Percentiles rank a stretch among this genome's conserved stretches.
Evolutionary conservation across 1,140 invertebrate species (phyloP).

Genomic region (Bombus ignitus): DNA sequence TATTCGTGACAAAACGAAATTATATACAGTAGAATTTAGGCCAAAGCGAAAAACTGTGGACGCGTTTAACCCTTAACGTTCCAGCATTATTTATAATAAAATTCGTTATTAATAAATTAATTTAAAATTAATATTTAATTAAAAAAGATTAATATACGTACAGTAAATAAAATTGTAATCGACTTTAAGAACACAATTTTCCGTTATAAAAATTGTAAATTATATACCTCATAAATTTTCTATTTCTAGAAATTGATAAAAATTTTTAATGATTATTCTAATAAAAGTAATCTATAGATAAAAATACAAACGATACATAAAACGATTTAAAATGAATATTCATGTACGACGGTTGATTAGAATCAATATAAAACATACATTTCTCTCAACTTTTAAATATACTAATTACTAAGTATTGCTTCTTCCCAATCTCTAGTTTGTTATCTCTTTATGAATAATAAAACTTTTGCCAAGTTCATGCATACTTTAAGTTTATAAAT

Average conservation of each 20-base stretch:
- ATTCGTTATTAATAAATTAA: not conserved
- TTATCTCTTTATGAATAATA: not conserved
- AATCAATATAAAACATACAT: not conserved
- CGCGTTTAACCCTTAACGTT: slow-evolving; percentile 49
- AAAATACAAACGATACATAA: not conserved
- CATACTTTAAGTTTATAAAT: not conserved
- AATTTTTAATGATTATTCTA: not conserved
- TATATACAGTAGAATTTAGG: slow-evolving; percentile 52
- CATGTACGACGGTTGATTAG: not conserved
- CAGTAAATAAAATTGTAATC: not conserved
- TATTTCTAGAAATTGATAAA: not conserved
- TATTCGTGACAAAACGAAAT: slow-evolving; percentile 15
- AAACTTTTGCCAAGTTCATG: not conserved
- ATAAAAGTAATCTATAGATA: not conserved
- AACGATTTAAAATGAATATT: slow-evolving; percentile 5
- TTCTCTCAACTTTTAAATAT: not conserved
- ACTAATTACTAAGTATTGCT: slow-evolving; percentile 10
- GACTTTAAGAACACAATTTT: not conserved
- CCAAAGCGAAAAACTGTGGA: slow-evolving; percentile 61
- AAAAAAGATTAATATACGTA: not conserved
- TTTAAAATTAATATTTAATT: not conserved
- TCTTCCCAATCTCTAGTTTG: not conserved
- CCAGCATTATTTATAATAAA: slow-evolving; percentile 1
- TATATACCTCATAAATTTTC: not conserved
- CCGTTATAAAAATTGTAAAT: not conserved